Evolutionary conservation across 2,888 invertebrate species (phyloP).

Genomic region (Balanococcus diminutus): DNA sequence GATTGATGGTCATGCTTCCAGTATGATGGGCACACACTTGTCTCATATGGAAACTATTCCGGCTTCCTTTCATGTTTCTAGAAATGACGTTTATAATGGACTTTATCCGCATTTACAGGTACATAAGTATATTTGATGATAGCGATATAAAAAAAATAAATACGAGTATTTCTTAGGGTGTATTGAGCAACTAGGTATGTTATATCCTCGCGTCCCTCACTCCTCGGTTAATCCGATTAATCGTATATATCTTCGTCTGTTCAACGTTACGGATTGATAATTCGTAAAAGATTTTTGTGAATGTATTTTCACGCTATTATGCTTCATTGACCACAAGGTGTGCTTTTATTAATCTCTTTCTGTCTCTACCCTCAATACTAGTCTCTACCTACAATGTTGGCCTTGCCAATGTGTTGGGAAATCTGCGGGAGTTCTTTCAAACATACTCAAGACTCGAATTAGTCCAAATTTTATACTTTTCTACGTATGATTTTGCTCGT

Average conservation of each 20-base stretch:
- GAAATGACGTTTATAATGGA: conserved; percentile 59
- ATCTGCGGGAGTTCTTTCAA: background rate
- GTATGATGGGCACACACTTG: conserved; percentile 54
- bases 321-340: conserved; percentile 28
- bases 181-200: background rate
- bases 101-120: conserved; percentile 59
- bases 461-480: no score
- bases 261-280: conserved; percentile 16
- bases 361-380: no score
- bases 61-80: conserved; percentile 57
- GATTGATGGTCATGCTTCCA: conserved; percentile 56
- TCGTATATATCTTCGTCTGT: background rate
- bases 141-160: background rate
- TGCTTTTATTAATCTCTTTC: conserved; percentile 1
- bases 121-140: background rate
- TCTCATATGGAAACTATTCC: conserved; percentile 56
- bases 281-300: conserved; percentile 13
- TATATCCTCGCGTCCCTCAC: background rate
- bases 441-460: background rate
- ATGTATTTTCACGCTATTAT: conserved; percentile 11
- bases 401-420: background rate
- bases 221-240: conserved; percentile 6
- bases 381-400: background rate
- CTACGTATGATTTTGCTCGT: background rate
- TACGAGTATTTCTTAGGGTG: background rate